Base-by-base conservation (phyloP, 2,113 vertebrate genomes). In the Chloebia gouldiae region DNA sequence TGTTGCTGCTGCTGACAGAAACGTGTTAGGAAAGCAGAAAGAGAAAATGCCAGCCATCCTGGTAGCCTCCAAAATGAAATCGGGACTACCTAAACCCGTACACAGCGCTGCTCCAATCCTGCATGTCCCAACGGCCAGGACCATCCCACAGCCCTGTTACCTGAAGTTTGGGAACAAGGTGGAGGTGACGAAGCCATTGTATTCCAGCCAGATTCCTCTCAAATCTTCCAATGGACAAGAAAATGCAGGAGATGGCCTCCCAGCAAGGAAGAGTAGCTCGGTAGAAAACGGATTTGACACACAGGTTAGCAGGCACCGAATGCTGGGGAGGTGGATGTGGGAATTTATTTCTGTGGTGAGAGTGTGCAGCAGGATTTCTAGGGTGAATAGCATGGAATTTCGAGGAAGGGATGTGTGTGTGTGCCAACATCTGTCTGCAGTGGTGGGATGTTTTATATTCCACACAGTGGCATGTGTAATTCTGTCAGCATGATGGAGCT, bases 1-100 rank as follows among this genome's bases (percentile, higher is more conserved):
- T 93, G 44, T 93, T 97, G 93, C 97, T 86, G 96, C 97, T 96
- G 95, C 97, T 96, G 97, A 97, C 94, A 96, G 97, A 97, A 97
- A 97, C 98, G 97, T 97, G 97, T 97, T 97, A 95, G 96, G 97
- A 96, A 97, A 98, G 96, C 97, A 96, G 96, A 97, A 97, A 90
- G 96, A 98, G 98, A 99, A 99, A 97, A 99, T 99, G 99, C 99
- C 99, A 97, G 98, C 99, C 98, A 98, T 99, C 97, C 98, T 99
- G 96, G 98, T 99, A 96, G 98, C 98, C 97, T 98, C 99, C 96
- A 99, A 99, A 97, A 99, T 99, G 99, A 99, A 99, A 97, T 99
- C 99, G 35, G 99, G 99, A 98, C 99, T 99, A 83, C 99, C 99
- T 73, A 99, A 99, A 98, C 99, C 99, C 79, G 97, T 99, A 70